These are phyloP conservation scores for Echinops telfairi DNA, from an alignment of 2,113 vertebrate genomes.

Conservation along the genomic window DNA sequence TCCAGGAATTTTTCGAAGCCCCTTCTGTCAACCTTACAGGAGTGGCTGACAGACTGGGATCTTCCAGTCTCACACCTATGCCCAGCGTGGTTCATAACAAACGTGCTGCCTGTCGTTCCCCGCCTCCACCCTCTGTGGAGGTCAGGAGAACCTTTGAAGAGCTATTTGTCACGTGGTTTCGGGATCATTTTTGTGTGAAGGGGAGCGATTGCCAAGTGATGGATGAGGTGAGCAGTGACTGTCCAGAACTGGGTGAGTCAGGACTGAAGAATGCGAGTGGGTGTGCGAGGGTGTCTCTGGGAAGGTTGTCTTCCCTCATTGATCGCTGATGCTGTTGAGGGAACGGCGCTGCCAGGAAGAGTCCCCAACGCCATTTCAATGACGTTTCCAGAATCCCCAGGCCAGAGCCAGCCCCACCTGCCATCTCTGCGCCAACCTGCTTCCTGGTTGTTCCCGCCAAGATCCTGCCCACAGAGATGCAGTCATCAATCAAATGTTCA, in stretches of 20 bases:
- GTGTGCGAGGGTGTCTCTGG: background rate
- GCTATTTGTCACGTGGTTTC: constrained; percentile 66
- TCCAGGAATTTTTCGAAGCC: too few species aligned
- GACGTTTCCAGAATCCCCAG: constrained; percentile 30
- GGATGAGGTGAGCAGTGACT: constrained; percentile 67
- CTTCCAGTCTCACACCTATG: background rate
- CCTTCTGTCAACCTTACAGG: background rate
- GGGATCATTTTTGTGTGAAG: constrained; percentile 52
- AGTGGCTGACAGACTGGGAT: background rate
- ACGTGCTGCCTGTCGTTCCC: background rate
- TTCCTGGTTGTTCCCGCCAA: background rate
- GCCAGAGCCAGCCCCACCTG: background rate
- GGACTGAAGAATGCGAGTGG: background rate
- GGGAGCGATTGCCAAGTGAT: constrained; percentile 32
- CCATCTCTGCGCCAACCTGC: constrained; percentile 17
- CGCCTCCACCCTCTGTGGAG: background rate
- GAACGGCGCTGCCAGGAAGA: background rate
- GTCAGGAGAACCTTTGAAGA: constrained; percentile 28
- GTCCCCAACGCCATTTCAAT: background rate
- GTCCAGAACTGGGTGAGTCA: background rate
- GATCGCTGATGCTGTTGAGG: background rate
- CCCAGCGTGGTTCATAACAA: background rate
- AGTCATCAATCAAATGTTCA: background rate
- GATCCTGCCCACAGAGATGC: constrained; percentile 20
- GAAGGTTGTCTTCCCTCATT: background rate